These are phyloP conservation scores for Leucoraja erinaceus DNA, from an alignment of 2,113 vertebrate species.

Conservation along the genomic window DNA sequence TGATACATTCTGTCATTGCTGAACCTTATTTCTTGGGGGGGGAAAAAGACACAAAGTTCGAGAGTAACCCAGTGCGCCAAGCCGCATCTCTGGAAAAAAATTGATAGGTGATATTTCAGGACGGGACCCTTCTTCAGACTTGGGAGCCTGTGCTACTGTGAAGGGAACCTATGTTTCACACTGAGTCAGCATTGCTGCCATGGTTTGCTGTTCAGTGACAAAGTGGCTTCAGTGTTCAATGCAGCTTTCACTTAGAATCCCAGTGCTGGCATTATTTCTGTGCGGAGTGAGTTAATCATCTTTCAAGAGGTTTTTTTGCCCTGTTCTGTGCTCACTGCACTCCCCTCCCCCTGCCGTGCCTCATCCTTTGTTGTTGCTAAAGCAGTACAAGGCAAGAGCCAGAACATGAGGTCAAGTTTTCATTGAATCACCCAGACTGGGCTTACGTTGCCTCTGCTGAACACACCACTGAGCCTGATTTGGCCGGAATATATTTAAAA, in stretches of 20 bases:
- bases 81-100: too few relatives aligned
- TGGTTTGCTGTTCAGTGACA: not conserved
- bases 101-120: too few relatives aligned
- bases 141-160: not conserved
- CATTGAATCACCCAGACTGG: slow-evolving; percentile 15
- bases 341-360: not conserved
- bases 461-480: slow-evolving; percentile 18
- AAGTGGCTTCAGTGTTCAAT: not conserved
- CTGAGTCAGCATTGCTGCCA: not conserved
- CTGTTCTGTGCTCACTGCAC: not conserved
- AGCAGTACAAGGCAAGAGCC: not conserved
- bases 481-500: not conserved
- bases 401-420: slow-evolving; percentile 25
- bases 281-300: not conserved
- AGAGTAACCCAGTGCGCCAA: too few relatives aligned
- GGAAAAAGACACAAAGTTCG: too few relatives aligned
- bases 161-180: not conserved
- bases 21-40: not conserved
- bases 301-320: not conserved
- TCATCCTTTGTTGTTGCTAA: slow-evolving; percentile 16
- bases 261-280: not conserved
- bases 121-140: too few relatives aligned
- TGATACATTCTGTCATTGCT: not conserved
- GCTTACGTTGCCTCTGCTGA: slow-evolving; percentile 17
- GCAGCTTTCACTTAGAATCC: not conserved